Evolutionary conservation across 2,113 vertebrate species (phyloP).

Genomic region (Corynorhinus townsendii): DNA sequence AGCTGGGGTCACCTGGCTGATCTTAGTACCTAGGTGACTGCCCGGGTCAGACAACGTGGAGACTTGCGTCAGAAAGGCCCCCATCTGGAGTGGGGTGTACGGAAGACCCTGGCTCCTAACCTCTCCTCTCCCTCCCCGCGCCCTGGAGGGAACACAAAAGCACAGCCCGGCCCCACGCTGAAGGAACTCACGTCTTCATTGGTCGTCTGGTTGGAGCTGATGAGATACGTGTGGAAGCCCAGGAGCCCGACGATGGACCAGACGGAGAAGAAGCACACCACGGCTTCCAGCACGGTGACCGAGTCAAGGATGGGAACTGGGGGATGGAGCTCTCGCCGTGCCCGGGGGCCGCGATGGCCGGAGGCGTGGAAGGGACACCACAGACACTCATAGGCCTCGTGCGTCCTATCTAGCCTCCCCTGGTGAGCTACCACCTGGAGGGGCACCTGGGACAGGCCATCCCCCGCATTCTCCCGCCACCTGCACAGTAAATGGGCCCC

Average conservation of each 20-base stretch:
- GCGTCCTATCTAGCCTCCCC: rapidly evolving
- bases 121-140: not conserved
- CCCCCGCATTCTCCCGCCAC: rapidly evolving
- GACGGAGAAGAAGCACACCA: slow-evolving; percentile 98
- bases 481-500: not conserved
- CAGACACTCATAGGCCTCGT: not conserved
- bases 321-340: rapidly evolving
- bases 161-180: rapidly evolving
- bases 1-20: not conserved
- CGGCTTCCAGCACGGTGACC: slow-evolving; percentile 94
- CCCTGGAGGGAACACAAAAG: not conserved
- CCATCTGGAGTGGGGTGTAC: rapidly evolving
- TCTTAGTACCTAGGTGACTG: not conserved
- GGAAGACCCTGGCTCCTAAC: not conserved
- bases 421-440: not conserved
- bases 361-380: not conserved
- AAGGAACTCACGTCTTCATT: slow-evolving; percentile 95
- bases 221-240: slow-evolving; percentile 98
- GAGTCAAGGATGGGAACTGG: slow-evolving; percentile 85
- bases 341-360: rapidly evolving
- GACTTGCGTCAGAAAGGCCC: not conserved
- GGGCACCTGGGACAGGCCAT: too few species aligned
- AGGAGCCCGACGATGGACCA: slow-evolving; percentile 99
- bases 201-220: slow-evolving; percentile 99
- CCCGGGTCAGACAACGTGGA: not conserved